Conservation (phyloP, 30 jellyfish, hydroid and myxozoan genomes). For the Nemopilema nomurai region DNA sequence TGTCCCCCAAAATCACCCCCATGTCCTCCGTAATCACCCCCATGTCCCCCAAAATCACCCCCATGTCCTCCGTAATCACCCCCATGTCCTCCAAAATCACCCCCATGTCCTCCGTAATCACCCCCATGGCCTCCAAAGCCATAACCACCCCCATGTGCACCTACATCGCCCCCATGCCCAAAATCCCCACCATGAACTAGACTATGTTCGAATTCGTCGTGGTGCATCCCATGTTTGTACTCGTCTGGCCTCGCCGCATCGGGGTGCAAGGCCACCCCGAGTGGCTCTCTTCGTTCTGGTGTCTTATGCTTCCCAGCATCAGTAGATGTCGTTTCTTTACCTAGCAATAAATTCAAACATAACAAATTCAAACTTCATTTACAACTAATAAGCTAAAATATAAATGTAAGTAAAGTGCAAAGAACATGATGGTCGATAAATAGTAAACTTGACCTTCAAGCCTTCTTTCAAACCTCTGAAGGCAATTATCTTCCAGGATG, state of each 20-base stretch:
- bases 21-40: neutral
- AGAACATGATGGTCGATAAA: neutral
- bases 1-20: conserved; percentile 8
- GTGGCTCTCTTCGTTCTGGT: conserved; percentile 41
- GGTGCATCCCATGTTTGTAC: conserved; percentile 68
- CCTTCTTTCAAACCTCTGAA: neutral
- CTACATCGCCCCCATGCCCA: conserved; percentile 21
- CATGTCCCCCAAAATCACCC: conserved; percentile 9
- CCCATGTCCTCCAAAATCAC: conserved; percentile 6
- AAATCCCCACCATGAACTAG: neutral
- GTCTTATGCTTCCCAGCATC: conserved; percentile 1
- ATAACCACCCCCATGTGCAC: neutral
- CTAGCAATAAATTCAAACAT: neutral
- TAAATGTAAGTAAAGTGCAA: neutral
- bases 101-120: conserved; percentile 1
- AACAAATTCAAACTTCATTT: neutral
- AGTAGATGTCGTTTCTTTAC: neutral
- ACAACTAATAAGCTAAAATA: neutral
- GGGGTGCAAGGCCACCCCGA: conserved; percentile 46
- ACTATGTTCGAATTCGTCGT: conserved; percentile 59
- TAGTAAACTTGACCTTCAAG: too few species aligned
- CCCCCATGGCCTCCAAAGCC: conserved; percentile 16
- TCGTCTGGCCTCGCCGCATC: conserved; percentile 54
- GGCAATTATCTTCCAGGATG: neutral
- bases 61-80: neutral